These are phyloP conservation scores for Dendrolimus pini DNA, from an alignment of 2,888 invertebrate genomes.

Conservation along the genomic window DNA sequence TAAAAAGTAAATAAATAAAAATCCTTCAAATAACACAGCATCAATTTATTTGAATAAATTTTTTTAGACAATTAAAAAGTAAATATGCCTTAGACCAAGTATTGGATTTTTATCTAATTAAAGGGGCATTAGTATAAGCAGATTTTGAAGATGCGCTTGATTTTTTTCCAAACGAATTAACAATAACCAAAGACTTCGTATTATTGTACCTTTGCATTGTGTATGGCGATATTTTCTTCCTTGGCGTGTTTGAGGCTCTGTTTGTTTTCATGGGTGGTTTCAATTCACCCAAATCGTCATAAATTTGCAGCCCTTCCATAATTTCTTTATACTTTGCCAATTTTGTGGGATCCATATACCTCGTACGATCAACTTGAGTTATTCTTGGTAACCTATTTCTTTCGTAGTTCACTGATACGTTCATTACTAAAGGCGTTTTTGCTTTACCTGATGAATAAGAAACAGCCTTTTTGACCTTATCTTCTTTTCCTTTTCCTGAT, in stretches of 20 bases:
- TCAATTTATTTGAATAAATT: no score
- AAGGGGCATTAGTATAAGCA: background rate
- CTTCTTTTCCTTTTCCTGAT: slow-evolving; percentile 16
- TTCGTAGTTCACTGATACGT: slow-evolving; percentile 33
- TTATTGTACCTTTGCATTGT: slow-evolving; percentile 13
- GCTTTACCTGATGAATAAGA: slow-evolving; percentile 22
- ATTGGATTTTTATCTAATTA: background rate
- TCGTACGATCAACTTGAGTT: slow-evolving; percentile 11
- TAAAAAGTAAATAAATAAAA: background rate
- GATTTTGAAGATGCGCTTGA: slow-evolving; percentile 10
- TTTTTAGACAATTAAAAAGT: background rate
- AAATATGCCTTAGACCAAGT: background rate
- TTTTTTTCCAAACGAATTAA: slow-evolving; percentile 15
- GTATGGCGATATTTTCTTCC: slow-evolving; percentile 29
- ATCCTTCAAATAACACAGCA: background rate
- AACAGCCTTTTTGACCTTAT: slow-evolving; percentile 20
- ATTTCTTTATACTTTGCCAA: slow-evolving; percentile 52
- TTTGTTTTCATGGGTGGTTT: slow-evolving; percentile 40
- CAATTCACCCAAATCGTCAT: slow-evolving; percentile 40
- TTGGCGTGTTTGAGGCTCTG: slow-evolving; percentile 54
- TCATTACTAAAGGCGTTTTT: slow-evolving; percentile 43
- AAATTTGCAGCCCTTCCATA: slow-evolving; percentile 44
- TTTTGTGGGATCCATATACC: slow-evolving; percentile 32
- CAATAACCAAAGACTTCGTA: slow-evolving; percentile 6
- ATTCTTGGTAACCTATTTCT: slow-evolving; percentile 16